Conservation (phyloP, 1,140 invertebrate species). For the Diachasmimorpha longicaudata region DNA sequence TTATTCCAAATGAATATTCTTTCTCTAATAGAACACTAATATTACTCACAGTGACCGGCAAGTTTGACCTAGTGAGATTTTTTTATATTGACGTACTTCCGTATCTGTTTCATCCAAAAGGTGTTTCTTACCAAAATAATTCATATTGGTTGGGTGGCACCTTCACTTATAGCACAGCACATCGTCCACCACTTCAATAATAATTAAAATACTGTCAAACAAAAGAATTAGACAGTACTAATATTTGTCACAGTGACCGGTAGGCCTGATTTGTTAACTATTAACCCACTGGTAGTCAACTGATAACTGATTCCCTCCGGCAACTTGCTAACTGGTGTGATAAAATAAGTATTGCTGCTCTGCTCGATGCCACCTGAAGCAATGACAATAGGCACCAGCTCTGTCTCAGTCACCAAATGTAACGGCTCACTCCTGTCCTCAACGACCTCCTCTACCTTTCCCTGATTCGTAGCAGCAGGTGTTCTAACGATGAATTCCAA, state of each 20-base stretch:
- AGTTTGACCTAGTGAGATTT: no score
- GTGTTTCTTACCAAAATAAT: no score
- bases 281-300: slow-evolving; percentile 38
- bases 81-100: no score
- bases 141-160: no score
- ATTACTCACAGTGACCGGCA: no score
- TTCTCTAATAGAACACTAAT: no score
- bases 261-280: slow-evolving; percentile 39
- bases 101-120: no score
- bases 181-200: no score
- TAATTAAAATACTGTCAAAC: no score
- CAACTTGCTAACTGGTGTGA: slow-evolving; percentile 44
- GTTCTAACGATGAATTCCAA: slow-evolving; percentile 66
- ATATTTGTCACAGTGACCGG: slow-evolving; percentile 39
- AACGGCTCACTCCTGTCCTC: slow-evolving; percentile 50
- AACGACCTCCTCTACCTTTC: slow-evolving; percentile 58
- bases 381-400: slow-evolving; percentile 46
- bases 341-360: slow-evolving; percentile 39
- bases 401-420: slow-evolving; percentile 32
- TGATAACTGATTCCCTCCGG: slow-evolving; percentile 42
- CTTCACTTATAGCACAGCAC: no score
- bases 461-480: slow-evolving; percentile 60
- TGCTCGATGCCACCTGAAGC: slow-evolving; percentile 33
- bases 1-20: no score
- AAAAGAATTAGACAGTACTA: slow-evolving; percentile 14